Percentiles rank a stretch among this genome's conserved stretches.
phyloP scores from a whole-genome alignment of 1,140 invertebrate species.

The Drosophila carrolli region DNA sequence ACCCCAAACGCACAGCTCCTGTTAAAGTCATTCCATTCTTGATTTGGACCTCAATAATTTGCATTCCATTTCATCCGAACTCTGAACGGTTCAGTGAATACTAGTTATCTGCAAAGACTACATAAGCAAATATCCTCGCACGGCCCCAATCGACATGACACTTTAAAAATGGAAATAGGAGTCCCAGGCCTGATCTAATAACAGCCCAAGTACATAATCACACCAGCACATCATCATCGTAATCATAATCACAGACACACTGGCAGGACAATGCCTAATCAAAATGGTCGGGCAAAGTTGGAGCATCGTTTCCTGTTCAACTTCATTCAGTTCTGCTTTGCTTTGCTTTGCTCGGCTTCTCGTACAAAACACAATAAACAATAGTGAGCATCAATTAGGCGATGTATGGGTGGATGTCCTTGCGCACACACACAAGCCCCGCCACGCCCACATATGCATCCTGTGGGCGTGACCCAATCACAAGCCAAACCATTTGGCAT shows the following conservation, averaged over 20 bases:
- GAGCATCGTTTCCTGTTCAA: constrained; percentile 41
- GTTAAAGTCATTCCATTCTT: background rate
- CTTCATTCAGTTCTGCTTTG: constrained; percentile 31
- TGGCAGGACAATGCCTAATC: constrained; percentile 43
- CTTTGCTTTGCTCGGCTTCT: constrained; percentile 15
- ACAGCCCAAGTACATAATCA: constrained; percentile 24
- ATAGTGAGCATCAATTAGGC: constrained; percentile 65
- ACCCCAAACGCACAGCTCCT: too few species aligned
- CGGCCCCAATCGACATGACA: background rate
- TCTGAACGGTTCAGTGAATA: constrained; percentile 11
- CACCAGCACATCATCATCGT: constrained; percentile 26
- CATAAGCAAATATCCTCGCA: constrained; percentile 4
- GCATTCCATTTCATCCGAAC: background rate
- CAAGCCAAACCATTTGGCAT: constrained; percentile 64
- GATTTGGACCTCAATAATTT: background rate
- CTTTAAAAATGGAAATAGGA: constrained; percentile 19
- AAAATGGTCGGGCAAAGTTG: constrained; percentile 29
- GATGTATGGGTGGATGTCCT: constrained; percentile 43
- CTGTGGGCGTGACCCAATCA: constrained; percentile 44
- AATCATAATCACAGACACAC: constrained; percentile 27
- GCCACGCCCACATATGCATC: constrained; percentile 21
- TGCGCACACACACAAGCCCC: constrained; percentile 4
- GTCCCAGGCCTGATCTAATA: constrained; percentile 7
- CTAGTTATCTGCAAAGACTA: background rate
- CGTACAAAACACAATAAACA: constrained; percentile 35